These are phyloP conservation scores for Talpa occidentalis DNA, from an alignment of 2,113 vertebrate genomes.

Conservation along the genomic window DNA sequence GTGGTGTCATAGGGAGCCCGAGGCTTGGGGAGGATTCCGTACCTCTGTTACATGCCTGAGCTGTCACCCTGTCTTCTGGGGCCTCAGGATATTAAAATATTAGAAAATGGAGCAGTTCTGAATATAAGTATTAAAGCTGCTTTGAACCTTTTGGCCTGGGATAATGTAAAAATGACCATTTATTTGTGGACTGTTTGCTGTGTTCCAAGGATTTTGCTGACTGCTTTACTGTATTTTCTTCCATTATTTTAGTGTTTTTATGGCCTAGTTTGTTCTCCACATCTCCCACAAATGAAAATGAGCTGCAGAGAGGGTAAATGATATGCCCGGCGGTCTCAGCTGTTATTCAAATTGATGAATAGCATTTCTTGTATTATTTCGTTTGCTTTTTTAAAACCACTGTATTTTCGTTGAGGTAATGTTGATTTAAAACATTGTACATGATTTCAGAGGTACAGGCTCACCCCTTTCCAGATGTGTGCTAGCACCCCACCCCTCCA, in stretches of 20 bases:
- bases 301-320: background rate
- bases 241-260: background rate
- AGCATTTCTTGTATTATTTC: too few species aligned
- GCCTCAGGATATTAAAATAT: background rate
- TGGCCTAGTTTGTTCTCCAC: background rate
- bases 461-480: too few species aligned
- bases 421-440: too few species aligned
- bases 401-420: too few species aligned
- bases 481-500: too few species aligned
- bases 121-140: background rate
- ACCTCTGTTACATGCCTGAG: background rate
- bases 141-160: background rate
- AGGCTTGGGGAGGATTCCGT: background rate
- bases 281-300: background rate
- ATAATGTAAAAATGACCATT: background rate
- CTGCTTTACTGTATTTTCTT: slow-evolving; percentile 4
- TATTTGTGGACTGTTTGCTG: background rate
- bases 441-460: too few species aligned
- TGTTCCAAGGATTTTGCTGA: slow-evolving; percentile 1
- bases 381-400: too few species aligned
- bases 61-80: background rate
- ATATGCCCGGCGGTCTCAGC: background rate
- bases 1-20: background rate
- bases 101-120: slow-evolving; percentile 5
- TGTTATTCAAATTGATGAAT: background rate